Percentiles rank a stretch among this genome's conserved stretches.
Conservation (phyloP, 2,888 invertebrate genomes). For the Rhingia rostrata region DNA sequence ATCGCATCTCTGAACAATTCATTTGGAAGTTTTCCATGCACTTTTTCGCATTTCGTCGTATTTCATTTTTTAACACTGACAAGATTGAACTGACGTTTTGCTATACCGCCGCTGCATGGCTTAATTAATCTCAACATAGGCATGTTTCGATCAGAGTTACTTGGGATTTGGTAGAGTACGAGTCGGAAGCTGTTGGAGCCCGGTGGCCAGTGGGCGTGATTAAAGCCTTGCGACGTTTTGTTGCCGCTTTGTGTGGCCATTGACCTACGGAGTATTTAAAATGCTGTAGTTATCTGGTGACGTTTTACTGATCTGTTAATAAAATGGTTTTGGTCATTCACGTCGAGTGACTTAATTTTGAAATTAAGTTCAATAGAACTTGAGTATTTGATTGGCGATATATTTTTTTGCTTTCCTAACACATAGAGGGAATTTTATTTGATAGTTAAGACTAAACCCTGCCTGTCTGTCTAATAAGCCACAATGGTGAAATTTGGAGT, state of each 20-base stretch:
- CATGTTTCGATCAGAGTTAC: slow-evolving; percentile 60
- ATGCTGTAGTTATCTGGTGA: neutral
- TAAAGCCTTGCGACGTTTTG: slow-evolving; percentile 18
- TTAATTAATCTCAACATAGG: slow-evolving; percentile 64
- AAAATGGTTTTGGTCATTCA: neutral
- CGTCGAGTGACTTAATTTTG: too few relatives aligned
- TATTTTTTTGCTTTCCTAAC: too few relatives aligned
- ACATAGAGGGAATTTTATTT: too few relatives aligned
- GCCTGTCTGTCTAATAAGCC: too few relatives aligned
- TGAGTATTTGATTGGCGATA: too few relatives aligned
- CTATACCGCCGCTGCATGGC: slow-evolving; percentile 55
- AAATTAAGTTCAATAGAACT: too few relatives aligned
- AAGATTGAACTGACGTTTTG: slow-evolving; percentile 56
- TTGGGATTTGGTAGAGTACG: slow-evolving; percentile 27
- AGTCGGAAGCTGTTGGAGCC: slow-evolving; percentile 31
- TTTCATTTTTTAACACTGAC: slow-evolving; percentile 63
- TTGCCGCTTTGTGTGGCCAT: slow-evolving; percentile 14
- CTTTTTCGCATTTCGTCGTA: slow-evolving; percentile 64
- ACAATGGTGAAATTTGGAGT: too few relatives aligned
- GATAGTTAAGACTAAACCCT: too few relatives aligned
- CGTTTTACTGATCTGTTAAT: neutral
- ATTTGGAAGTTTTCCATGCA: slow-evolving; percentile 50
- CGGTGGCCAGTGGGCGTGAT: slow-evolving; percentile 31
- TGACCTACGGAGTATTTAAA: slow-evolving; percentile 37
- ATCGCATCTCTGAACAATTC: slow-evolving; percentile 54